These are phyloP conservation scores for Leptinotarsa lineolata DNA, from an alignment of 1,140 invertebrate species.

Conservation along the genomic window DNA sequence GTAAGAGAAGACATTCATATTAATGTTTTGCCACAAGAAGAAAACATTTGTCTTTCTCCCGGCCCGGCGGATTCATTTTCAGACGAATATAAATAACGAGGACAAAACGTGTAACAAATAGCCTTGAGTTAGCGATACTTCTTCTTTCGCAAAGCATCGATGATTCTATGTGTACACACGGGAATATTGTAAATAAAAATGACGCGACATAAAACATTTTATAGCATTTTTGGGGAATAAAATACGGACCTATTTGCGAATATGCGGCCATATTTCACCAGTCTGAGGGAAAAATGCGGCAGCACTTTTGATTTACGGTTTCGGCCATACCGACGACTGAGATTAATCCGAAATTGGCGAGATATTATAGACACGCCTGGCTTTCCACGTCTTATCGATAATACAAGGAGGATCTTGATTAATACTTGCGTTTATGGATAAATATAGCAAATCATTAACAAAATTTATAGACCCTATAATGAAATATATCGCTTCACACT, in stretches of 20 bases:
- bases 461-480: no score
- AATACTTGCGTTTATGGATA: no score
- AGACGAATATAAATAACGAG: neutral
- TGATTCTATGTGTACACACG: slow-evolving; percentile 1
- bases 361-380: neutral
- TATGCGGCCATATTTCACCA: neutral
- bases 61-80: no score
- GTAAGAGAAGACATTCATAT: no score
- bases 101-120: neutral
- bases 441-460: no score
- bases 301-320: neutral
- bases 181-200: slow-evolving; percentile 9
- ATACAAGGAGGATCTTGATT: no score
- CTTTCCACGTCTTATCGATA: slow-evolving; percentile 4
- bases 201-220: slow-evolving; percentile 3
- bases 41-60: neutral
- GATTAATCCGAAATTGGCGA: neutral
- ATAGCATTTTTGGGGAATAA: slow-evolving; percentile 3
- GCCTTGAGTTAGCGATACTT: neutral
- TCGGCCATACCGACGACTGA: neutral
- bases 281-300: slow-evolving; percentile 7
- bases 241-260: slow-evolving; percentile 5
- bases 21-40: no score
- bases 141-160: neutral
- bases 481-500: no score